Evolutionary conservation across 1,140 invertebrate genomes (phyloP).

Genomic region (Grapholita molesta): DNA sequence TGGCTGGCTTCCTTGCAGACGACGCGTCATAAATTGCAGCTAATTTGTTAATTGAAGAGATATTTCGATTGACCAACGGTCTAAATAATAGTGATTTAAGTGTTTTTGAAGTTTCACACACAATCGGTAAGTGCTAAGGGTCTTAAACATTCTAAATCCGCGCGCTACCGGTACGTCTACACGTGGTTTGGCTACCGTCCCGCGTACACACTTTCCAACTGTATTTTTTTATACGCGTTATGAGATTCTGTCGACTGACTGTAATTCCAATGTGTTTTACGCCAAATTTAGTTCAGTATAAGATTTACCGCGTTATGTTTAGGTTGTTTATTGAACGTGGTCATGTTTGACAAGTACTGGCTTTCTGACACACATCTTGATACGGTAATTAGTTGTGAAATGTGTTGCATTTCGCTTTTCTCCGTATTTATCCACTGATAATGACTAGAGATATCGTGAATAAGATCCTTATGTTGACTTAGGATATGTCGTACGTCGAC

Average conservation of each 20-base stretch:
- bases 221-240: conserved; percentile 48
- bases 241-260: conserved; percentile 30
- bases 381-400: conserved; percentile 46
- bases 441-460: background rate
- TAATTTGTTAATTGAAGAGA: conserved; percentile 57
- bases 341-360: conserved; percentile 57
- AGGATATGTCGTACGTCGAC: background rate
- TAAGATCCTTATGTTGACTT: conserved; percentile 5
- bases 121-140: conserved; percentile 69
- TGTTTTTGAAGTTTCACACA: conserved; percentile 68
- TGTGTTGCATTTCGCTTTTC: conserved; percentile 25
- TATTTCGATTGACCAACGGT: conserved; percentile 58
- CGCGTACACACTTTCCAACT: conserved; percentile 52
- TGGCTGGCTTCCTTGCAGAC: conserved; percentile 77
- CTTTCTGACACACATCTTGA: conserved; percentile 50
- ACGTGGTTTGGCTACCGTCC: conserved; percentile 67
- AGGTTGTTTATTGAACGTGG: conserved; percentile 71
- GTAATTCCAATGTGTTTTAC: conserved; percentile 26
- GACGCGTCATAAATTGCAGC: conserved; percentile 71
- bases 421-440: conserved; percentile 14
- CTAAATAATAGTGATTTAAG: conserved; percentile 67
- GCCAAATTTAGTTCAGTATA: conserved; percentile 36
- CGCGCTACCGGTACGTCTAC: conserved; percentile 71
- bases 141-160: conserved; percentile 48
- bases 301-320: conserved; percentile 35